Percentiles rank a stretch among this genome's conserved stretches.
Conservation (phyloP, 2,888 invertebrate genomes). For the Leucoptera coffeella region DNA sequence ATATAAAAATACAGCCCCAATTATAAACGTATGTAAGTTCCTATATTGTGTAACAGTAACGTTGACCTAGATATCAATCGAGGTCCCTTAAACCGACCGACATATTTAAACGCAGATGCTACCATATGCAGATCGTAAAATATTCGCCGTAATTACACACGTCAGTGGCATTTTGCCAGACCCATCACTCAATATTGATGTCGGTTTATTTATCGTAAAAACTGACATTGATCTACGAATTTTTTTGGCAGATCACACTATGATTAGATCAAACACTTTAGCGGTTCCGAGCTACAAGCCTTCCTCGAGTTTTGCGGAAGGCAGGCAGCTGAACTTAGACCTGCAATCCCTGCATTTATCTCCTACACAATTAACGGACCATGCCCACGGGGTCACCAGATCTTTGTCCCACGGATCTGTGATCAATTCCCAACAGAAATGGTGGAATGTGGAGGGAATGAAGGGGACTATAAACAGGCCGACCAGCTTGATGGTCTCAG, state of each 20-base stretch:
- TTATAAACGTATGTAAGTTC: no score
- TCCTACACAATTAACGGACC: conserved; percentile 30
- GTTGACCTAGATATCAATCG: no score
- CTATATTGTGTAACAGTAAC: no score
- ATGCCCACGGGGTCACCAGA: conserved; percentile 48
- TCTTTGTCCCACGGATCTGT: conserved; percentile 62
- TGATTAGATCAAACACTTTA: conserved; percentile 46
- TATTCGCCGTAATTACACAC: no score
- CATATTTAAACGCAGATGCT: no score
- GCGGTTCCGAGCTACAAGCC: conserved; percentile 46
- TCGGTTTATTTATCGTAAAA: no score
- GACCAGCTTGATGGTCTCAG: conserved; percentile 55
- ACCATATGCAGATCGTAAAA: no score
- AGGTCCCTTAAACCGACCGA: no score
- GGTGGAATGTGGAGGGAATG: conserved; percentile 46
- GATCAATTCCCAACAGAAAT: conserved; percentile 41
- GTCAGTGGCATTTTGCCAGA: no score
- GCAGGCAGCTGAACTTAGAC: conserved; percentile 29
- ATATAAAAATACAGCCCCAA: no score
- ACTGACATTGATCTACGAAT: no score
- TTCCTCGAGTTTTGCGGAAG: conserved; percentile 24
- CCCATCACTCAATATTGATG: no score
- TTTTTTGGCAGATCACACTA: conserved; percentile 35
- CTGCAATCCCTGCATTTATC: conserved; percentile 30
- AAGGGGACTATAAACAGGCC: conserved; percentile 44